Percentiles rank a stretch among this genome's conserved stretches.
These are phyloP conservation scores for Tethea ocularis DNA, from an alignment of 2,888 invertebrate genomes.

Conservation along the genomic window DNA sequence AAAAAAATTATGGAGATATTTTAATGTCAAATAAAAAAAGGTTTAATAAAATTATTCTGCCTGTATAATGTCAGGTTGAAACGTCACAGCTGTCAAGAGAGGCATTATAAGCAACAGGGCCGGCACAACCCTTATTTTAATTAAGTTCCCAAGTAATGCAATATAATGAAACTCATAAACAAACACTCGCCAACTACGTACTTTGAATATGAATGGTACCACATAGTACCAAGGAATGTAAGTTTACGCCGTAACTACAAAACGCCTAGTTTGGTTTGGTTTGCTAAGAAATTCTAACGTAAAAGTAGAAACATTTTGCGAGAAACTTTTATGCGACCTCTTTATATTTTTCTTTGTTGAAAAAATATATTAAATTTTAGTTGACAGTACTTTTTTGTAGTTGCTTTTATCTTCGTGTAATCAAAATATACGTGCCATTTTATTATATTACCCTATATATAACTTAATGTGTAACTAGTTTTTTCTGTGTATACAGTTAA, in stretches of 20 bases:
- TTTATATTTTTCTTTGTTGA: conserved; percentile 24
- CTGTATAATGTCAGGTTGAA: conserved; percentile 25
- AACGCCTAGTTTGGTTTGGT: neutral
- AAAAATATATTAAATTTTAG: conserved; percentile 30
- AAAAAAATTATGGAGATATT: neutral
- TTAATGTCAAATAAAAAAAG: neutral
- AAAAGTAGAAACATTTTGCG: conserved; percentile 6
- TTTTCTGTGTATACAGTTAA: too few species aligned
- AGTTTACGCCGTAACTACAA: neutral
- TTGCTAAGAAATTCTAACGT: neutral
- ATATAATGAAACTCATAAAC: conserved; percentile 52
- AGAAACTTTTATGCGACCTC: conserved; percentile 15
- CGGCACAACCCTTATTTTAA: conserved; percentile 52
- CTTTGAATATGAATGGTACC: conserved; percentile 39
- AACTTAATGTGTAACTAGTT: neutral
- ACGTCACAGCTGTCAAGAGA: conserved; percentile 49
- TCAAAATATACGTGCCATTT: neutral
- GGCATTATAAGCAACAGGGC: conserved; percentile 26
- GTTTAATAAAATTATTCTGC: neutral
- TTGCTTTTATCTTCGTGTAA: too few species aligned
- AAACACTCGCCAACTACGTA: conserved; percentile 29
- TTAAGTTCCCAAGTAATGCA: conserved; percentile 50
- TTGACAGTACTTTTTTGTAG: conserved; percentile 14
- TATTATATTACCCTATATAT: neutral
- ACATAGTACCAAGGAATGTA: conserved; percentile 15